Conservation (phyloP, 2,888 invertebrate genomes). For the Nephrotoma appendiculata region DNA sequence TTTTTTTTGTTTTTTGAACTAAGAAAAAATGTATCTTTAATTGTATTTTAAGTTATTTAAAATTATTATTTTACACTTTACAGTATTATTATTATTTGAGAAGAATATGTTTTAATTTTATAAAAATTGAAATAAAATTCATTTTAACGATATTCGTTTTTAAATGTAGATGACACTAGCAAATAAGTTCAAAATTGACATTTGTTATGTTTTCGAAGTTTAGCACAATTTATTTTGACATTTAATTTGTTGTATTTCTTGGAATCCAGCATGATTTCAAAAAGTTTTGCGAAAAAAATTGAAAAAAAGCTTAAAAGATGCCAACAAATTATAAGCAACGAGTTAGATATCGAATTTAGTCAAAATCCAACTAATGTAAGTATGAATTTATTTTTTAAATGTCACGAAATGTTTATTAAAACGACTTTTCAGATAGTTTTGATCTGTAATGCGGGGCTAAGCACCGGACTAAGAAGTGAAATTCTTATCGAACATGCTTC, state of each 20-base stretch:
- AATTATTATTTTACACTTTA: not conserved
- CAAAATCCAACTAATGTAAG: constrained; percentile 27
- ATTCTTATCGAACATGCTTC: constrained; percentile 39
- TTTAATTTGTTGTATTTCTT: not conserved
- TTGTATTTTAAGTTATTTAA: not conserved
- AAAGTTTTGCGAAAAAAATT: constrained; percentile 21
- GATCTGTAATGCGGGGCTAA: constrained; percentile 81
- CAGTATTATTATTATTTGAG: not conserved
- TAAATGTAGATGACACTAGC: not conserved
- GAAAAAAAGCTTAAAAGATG: constrained; percentile 33
- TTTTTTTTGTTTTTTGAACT: not conserved
- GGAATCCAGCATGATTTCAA: constrained; percentile 11
- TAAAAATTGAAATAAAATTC: not conserved
- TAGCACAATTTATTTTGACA: too few species aligned
- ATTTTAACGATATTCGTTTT: not conserved
- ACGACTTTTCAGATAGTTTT: constrained; percentile 16
- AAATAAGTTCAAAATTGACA: not conserved
- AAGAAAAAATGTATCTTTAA: not conserved
- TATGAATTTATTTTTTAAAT: not conserved
- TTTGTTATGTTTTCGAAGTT: not conserved
- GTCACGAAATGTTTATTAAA: not conserved
- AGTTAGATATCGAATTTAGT: constrained; percentile 28
- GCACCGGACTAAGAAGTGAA: constrained; percentile 59
- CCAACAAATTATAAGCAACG: constrained; percentile 31
- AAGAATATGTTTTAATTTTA: not conserved